A percentile compares a stretch with the other conserved stretches of the same genome.
phyloP scores from a whole-genome alignment of 2,113 vertebrate species.

The Lagopus muta region DNA sequence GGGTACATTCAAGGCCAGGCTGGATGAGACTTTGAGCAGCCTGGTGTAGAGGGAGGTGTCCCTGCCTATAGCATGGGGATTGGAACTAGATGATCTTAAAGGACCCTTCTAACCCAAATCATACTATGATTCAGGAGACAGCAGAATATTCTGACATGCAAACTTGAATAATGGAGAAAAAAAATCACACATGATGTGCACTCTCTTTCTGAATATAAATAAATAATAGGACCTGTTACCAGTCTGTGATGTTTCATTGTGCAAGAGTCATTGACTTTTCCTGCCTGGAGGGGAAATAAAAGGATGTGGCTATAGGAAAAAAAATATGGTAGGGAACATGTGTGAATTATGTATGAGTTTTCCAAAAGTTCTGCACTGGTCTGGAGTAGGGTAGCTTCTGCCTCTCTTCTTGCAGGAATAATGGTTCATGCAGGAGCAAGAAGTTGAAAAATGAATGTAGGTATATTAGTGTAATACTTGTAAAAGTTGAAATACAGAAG shows the following conservation, averaged over 20 bases:
- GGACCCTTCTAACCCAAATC: no score
- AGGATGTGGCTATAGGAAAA: background rate
- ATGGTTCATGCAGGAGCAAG: background rate
- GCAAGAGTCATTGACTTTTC: background rate
- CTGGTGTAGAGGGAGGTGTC: no score
- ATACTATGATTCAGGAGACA: background rate
- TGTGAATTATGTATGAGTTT: constrained; percentile 33
- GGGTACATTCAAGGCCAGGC: no score
- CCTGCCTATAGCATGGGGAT: no score
- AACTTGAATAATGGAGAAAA: background rate
- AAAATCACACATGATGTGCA: background rate
- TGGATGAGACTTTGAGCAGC: no score
- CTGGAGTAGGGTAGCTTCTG: background rate
- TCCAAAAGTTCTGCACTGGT: background rate
- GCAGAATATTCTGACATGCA: background rate
- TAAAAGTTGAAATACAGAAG: constrained; percentile 1
- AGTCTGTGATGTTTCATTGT: constrained; percentile 31
- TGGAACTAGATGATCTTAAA: no score
- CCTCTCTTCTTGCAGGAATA: background rate
- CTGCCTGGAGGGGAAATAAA: background rate
- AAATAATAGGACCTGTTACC: constrained; percentile 7
- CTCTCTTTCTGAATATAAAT: background rate
- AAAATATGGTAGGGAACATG: background rate
- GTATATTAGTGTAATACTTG: background rate
- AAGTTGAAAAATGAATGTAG: background rate